phyloP scores from a whole-genome alignment of 2,888 invertebrate genomes.

The Epsilonema sp. region DNA sequence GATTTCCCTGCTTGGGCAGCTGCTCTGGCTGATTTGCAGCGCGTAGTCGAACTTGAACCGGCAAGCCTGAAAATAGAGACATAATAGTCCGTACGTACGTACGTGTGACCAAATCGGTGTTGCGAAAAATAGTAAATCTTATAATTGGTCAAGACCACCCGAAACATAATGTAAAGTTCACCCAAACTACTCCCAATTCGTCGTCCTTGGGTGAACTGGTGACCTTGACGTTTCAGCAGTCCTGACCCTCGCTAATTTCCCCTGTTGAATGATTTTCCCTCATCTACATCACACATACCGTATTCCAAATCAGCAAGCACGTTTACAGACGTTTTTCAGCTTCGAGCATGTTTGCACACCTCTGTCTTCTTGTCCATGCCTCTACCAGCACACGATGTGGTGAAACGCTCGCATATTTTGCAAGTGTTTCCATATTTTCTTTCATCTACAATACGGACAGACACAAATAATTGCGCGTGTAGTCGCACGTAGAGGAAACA shows the following conservation, averaged over 20 bases:
- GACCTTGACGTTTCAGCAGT: too few relatives aligned
- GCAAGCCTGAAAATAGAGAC: constrained; percentile 37
- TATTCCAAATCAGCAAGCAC: constrained; percentile 74
- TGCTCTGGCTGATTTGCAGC: constrained; percentile 66
- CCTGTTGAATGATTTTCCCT: too few relatives aligned
- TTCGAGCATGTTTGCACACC: constrained; percentile 87
- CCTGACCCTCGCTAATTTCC: too few relatives aligned
- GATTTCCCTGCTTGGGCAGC: constrained; percentile 73
- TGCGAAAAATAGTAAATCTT: too few relatives aligned
- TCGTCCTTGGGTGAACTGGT: background rate
- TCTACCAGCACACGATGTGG: constrained; percentile 84
- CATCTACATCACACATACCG: constrained; percentile 39
- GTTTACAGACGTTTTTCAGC: constrained; percentile 85
- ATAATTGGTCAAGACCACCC: too few relatives aligned
- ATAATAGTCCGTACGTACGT: too few relatives aligned
- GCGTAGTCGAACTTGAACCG: constrained; percentile 63
- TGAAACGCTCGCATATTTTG: constrained; percentile 79
- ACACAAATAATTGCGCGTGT: background rate
- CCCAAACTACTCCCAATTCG: background rate
- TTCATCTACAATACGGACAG: constrained; percentile 54
- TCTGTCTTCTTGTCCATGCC: constrained; percentile 82
- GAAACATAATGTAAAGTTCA: too few relatives aligned
- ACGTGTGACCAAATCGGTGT: too few relatives aligned
- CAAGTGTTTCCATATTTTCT: constrained; percentile 83
- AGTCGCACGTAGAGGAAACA: background rate